Conservation (phyloP, 2,797 vertebrate genomes). For the Carcharodon carcharias region DNA sequence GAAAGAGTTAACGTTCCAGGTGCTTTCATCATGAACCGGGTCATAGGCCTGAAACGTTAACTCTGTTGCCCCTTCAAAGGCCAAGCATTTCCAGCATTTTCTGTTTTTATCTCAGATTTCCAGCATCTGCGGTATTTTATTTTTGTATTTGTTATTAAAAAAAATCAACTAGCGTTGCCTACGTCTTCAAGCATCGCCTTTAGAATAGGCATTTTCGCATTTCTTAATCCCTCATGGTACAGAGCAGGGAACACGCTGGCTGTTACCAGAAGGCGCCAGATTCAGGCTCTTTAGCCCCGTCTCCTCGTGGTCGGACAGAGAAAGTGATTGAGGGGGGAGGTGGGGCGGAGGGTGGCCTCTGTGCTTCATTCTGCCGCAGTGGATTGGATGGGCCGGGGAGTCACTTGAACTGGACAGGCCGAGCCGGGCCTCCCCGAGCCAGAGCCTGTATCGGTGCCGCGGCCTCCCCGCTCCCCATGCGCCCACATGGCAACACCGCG, state of each 20-base stretch:
- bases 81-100: neutral
- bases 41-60: neutral
- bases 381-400: neutral
- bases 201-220: neutral
- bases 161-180: neutral
- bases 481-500: neutral
- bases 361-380: neutral
- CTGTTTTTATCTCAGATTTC: neutral
- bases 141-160: neutral
- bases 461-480: conserved; percentile 3
- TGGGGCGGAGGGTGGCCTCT: neutral
- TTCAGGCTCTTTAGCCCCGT: neutral
- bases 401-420: conserved; percentile 24
- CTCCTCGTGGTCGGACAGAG: neutral
- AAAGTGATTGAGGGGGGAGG: neutral
- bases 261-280: neutral
- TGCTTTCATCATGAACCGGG: neutral
- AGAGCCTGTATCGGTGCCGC: neutral
- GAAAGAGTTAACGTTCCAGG: neutral
- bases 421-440: conserved; percentile 18
- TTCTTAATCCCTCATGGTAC: neutral
- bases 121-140: neutral
- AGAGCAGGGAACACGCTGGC: neutral
- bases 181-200: neutral
- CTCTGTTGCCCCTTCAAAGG: neutral